Conservation (phyloP, 2,888 invertebrate species). For the Calliphora vomitoria region DNA sequence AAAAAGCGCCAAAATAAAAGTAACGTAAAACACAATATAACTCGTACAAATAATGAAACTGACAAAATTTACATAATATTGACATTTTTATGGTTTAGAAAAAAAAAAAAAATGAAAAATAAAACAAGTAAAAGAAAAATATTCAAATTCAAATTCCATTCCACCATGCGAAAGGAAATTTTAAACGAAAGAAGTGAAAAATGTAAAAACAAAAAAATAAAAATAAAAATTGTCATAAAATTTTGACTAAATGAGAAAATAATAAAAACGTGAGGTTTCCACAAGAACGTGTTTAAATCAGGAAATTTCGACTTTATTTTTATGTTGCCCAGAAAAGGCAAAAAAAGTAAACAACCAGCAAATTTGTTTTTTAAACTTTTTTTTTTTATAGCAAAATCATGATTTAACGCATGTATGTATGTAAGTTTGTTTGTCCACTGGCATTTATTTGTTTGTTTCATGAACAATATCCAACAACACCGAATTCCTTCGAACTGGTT, state of each 20-base stretch:
- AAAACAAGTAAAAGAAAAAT: background rate
- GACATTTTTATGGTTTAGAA: constrained; percentile 45
- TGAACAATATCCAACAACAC: constrained; percentile 11
- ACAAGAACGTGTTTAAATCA: constrained; percentile 61
- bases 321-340: background rate
- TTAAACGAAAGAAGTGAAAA: constrained; percentile 12
- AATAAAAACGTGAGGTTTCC: constrained; percentile 60
- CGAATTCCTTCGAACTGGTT: constrained; percentile 58
- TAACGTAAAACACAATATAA: background rate
- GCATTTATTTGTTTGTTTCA: background rate
- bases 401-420: background rate
- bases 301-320: constrained; percentile 47
- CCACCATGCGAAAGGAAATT: background rate
- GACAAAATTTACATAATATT: constrained; percentile 60
- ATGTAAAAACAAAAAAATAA: constrained; percentile 35
- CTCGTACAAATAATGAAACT: constrained; percentile 39
- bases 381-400: constrained; percentile 6
- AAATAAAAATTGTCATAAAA: constrained; percentile 16
- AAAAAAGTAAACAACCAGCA: background rate
- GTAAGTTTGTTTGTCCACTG: background rate
- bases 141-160: constrained; percentile 27
- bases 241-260: constrained; percentile 29
- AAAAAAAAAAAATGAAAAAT: background rate
- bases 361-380: background rate
- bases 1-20: background rate